Base-by-base conservation (phyloP, 2,888 invertebrate species). In the Rhodophaea formosa region DNA sequence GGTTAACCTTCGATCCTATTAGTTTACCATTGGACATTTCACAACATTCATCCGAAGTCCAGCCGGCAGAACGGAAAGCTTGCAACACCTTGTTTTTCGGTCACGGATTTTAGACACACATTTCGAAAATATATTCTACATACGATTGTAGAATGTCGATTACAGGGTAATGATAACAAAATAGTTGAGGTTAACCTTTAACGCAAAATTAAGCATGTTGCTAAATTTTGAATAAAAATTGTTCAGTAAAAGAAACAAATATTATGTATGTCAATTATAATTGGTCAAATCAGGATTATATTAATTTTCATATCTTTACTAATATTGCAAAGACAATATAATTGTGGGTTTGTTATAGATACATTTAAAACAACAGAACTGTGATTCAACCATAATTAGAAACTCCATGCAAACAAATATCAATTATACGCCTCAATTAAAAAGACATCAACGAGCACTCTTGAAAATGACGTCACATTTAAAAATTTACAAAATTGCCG, bases 61-160 rank as follows among this genome's bases (percentile, higher is more conserved):
- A 39, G 29, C 15, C 17, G 6, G 5, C 32, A 15, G 49, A 49
- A 16, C 49, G 17, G 29, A 35, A 35, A 51, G n/a, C 16, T 51
- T 51, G 17, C 51, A 17, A 51, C 51, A 51, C 35, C 30, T 15
- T 16, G 17, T 51, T 49, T 39, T 35, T 51, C 16, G 51, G 51
- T 51, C 51, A 51, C 17, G 51, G 35, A 35, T 35, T 32, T 51
- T 51, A 51, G 12, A 15, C 30, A 29, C 30, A 29, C 15, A 51
- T 51, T 51, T 51, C 51, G 35, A 51, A 39, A 51, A 51, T 51
- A 15, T 23, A 10, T 29, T 8, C 35, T 12, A 35, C 51, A 35
- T 39, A 35, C 35, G 35, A 51, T 35, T 51, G 16, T 35, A 35
- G 35, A 51, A 30, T 15, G 30, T 30, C 14, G 15, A 30, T 47